A percentile compares a stretch with the other conserved stretches of the same genome.
phyloP scores from a whole-genome alignment of 2,888 invertebrate species.

The Micoletzkya japonica region DNA sequence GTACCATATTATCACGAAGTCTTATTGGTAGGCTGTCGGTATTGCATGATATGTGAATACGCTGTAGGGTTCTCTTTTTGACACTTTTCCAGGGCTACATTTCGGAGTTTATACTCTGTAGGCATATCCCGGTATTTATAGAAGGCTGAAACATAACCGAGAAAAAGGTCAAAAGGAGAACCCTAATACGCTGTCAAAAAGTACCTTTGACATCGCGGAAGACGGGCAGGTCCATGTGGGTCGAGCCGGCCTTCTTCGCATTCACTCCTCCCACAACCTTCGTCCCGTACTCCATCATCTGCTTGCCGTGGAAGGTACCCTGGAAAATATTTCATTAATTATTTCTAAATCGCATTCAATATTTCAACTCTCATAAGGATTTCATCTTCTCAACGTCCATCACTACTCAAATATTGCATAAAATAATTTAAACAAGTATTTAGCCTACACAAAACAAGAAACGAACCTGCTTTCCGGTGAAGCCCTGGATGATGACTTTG shows the following conservation, averaged over 20 bases:
- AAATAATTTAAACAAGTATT: not conserved
- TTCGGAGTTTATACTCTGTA: no score
- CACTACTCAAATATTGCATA: not conserved
- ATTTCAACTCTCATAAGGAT: constrained; percentile 69
- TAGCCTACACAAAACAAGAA: not conserved
- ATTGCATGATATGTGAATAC: no score
- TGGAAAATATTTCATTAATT: constrained; percentile 80
- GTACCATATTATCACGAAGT: no score
- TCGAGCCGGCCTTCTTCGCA: constrained; percentile 75
- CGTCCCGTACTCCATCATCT: constrained; percentile 98
- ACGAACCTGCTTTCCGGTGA: constrained; percentile 43
- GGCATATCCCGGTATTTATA: no score
- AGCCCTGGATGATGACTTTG: constrained; percentile 52
- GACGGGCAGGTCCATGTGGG: constrained; percentile 84
- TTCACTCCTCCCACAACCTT: constrained; percentile 83
- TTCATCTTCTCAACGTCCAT: not conserved
- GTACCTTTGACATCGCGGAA: constrained; percentile 72
- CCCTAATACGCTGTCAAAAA: no score
- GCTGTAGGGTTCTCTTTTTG: no score
- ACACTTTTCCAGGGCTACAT: no score
- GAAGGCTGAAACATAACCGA: no score
- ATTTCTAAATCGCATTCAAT: constrained; percentile 92
- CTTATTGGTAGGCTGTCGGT: no score
- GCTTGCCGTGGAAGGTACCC: constrained; percentile 76
- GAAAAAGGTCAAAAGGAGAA: no score